These are phyloP conservation scores for Orientallactaga sibirica DNA, from an alignment of 2,797 vertebrate species.

Conservation along the genomic window DNA sequence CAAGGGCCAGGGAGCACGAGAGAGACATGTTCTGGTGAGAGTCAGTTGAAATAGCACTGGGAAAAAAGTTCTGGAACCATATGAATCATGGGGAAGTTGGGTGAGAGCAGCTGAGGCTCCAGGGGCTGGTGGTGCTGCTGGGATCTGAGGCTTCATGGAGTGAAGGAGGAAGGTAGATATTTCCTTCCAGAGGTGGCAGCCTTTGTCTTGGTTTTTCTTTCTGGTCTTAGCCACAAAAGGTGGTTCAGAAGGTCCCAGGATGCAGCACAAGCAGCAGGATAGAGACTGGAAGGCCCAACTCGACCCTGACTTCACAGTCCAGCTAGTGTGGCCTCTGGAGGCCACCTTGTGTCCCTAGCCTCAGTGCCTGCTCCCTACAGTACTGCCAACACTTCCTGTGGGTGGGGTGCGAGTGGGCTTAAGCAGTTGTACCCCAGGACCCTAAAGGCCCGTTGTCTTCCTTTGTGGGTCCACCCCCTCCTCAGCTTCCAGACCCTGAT, in stretches of 20 bases:
- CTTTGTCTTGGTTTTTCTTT: neutral
- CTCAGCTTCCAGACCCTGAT: slow-evolving; percentile 72
- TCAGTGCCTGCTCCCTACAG: neutral
- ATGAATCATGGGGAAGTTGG: neutral
- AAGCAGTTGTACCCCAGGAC: rapidly evolving
- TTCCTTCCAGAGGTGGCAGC: neutral
- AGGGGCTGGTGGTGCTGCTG: rapidly evolving
- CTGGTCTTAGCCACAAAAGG: too few species aligned
- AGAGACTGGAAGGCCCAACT: rapidly evolving
- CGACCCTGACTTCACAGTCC: too few species aligned
- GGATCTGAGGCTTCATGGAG: neutral
- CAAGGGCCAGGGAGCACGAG: neutral
- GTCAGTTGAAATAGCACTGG: neutral
- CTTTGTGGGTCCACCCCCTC: slow-evolving; percentile 26
- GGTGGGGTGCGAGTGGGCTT: neutral
- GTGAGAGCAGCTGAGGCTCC: too few species aligned
- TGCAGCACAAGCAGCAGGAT: rapidly evolving
- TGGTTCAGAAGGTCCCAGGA: rapidly evolving
- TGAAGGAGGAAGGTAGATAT: neutral
- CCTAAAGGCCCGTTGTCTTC: too few species aligned
- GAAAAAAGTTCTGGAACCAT: neutral
- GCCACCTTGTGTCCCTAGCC: neutral
- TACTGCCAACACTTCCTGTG: neutral
- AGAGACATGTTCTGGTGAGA: neutral
- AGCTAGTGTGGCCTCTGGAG: neutral